Percentiles rank a stretch among this genome's conserved stretches.
Conservation (phyloP, 1,140 invertebrate species). For the Colletes latitarsis region DNA sequence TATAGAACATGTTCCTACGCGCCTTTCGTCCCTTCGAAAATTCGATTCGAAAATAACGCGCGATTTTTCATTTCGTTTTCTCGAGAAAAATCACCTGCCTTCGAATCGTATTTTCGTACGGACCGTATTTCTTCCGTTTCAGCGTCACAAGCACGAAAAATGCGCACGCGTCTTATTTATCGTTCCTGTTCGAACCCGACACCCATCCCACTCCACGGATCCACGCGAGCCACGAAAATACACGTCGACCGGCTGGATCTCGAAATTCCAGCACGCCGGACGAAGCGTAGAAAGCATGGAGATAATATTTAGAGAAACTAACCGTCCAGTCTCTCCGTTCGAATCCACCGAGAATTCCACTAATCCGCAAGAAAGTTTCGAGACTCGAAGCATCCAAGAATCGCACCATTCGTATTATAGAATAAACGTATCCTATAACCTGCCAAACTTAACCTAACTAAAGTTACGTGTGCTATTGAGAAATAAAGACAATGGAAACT, state of each 20-base stretch:
- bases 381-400: no score
- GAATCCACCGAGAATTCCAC: background rate
- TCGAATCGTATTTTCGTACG: no score
- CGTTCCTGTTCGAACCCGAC: slow-evolving; percentile 7
- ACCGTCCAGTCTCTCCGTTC: background rate
- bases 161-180: slow-evolving; percentile 4
- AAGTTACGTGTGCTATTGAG: no score
- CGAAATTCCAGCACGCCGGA: slow-evolving; percentile 7
- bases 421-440: no score
- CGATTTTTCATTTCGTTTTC: background rate
- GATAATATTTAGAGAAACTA: slow-evolving; percentile 12
- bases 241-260: slow-evolving; percentile 9
- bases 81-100: no score
- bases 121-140: background rate
- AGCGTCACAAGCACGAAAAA: background rate
- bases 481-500: no score
- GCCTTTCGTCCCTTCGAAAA: no score
- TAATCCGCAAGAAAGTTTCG: background rate
- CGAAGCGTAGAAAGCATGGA: background rate
- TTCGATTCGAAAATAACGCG: no score
- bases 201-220: background rate
- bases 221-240: slow-evolving; percentile 37
- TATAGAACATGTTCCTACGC: no score
- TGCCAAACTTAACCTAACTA: no score
- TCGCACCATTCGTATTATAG: no score